Evolutionary conservation across 2,797 vertebrate genomes (phyloP), one percentile per base, ranked within the genome.

Genomic region (Anniella stebbinsi): DNA sequence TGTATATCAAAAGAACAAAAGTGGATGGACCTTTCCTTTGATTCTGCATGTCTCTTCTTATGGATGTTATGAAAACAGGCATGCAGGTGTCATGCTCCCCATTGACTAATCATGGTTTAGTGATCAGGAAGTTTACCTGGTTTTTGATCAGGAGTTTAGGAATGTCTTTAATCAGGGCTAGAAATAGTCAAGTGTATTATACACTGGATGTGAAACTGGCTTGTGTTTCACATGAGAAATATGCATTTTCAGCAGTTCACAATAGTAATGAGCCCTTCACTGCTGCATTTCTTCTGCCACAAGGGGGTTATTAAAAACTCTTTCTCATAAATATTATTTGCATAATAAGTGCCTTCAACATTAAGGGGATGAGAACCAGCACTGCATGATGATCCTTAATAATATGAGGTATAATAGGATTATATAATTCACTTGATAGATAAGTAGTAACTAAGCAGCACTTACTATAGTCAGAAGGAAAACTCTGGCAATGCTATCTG

Each of bases 311-410:
- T 0, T 91, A 84, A 51, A 76, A 38, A 92, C 75, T n/a, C 41
- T 63, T 93, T 93, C 91, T 88, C 45, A 91, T 87, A 93, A n/a
- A 82, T 92, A 87, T 89, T 51, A 25, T 92, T 92, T 90, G 54
- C 76, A 45, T 21, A 88, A n/a, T 60, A 89, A 87, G 80, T 72
- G 57, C 69, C 88, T 67, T 87, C 69, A 54, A 57, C 83, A 91
- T 84, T 90, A 90, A 92, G 91, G 84, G 90, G 66, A 80, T 87
- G 76, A 72, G 86, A 88, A 76, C 72, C 30, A 88, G 80, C 70
- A 2, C 0, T 51, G n/a, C 91, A 89, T 90, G 84, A 92, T 86
- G 51, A 91, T 78, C 67, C 88, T 89, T 87, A 66, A 66, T 67
- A 77, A 78, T 33, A 85, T 90, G 76, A 84, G 67, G 25, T 67